Conservation (phyloP, 2,113 vertebrate genomes). For the Craseonycteris thonglongyai region DNA sequence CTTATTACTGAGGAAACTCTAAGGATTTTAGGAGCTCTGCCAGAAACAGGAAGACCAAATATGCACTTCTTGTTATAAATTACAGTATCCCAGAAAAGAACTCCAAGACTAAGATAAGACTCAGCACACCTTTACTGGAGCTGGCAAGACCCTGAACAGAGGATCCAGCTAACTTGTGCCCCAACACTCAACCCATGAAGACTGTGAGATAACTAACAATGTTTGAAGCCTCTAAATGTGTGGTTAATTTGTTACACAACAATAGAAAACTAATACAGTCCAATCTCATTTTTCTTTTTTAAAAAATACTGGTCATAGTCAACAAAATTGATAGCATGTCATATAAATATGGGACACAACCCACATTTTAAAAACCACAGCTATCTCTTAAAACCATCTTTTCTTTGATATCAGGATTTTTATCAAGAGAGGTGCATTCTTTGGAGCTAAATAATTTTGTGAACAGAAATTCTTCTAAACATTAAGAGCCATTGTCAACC, state of each 20-base stretch:
- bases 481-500: not conserved
- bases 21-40: not conserved
- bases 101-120: not conserved
- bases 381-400: not conserved
- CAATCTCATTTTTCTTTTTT: not conserved
- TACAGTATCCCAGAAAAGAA: not conserved
- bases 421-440: not conserved
- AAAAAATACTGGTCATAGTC: not conserved
- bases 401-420: not conserved
- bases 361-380: not conserved
- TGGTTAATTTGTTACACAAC: not conserved
- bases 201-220: not conserved
- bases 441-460: not conserved
- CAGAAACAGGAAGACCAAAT: not conserved
- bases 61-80: not conserved
- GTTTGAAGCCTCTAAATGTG: not conserved
- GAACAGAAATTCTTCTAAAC: not conserved
- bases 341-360: not conserved
- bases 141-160: not conserved
- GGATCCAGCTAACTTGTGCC: not conserved
- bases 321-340: not conserved
- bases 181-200: not conserved
- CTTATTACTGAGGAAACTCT: not conserved
- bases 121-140: not conserved
- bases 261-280: not conserved